Conservation (phyloP, 2,113 vertebrate genomes). For the Platysteira castanea region DNA sequence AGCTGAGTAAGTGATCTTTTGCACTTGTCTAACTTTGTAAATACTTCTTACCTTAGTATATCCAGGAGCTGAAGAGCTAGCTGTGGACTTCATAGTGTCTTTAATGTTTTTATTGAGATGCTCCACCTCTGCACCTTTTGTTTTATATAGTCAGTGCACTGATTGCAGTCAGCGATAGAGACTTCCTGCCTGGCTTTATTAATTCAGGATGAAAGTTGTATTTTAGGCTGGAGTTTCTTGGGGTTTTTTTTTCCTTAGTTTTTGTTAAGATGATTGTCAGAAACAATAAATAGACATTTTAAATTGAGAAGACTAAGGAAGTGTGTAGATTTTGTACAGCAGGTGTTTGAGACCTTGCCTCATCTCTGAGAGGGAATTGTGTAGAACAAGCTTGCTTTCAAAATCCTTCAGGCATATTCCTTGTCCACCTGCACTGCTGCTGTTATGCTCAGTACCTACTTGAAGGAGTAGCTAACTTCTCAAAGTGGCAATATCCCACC, state of each 20-base stretch:
- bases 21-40: neutral
- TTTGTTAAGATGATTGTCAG: neutral
- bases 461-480: neutral
- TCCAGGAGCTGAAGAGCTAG: neutral
- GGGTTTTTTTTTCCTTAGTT: neutral
- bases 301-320: neutral
- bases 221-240: too few relatives aligned
- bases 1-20: neutral
- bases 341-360: neutral
- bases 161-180: neutral
- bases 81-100: neutral
- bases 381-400: neutral
- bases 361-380: neutral
- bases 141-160: neutral
- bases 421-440: neutral
- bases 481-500: neutral
- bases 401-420: neutral
- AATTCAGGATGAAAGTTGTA: neutral
- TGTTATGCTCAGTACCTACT: neutral
- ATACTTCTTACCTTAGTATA: neutral
- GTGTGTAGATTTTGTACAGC: neutral
- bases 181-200: neutral
- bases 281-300: neutral
- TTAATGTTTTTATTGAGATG: neutral
- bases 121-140: neutral